Evolutionary conservation across 2,113 vertebrate genomes (phyloP), one percentile per base, ranked within the genome.

Genomic region (Ochotona princeps): DNA sequence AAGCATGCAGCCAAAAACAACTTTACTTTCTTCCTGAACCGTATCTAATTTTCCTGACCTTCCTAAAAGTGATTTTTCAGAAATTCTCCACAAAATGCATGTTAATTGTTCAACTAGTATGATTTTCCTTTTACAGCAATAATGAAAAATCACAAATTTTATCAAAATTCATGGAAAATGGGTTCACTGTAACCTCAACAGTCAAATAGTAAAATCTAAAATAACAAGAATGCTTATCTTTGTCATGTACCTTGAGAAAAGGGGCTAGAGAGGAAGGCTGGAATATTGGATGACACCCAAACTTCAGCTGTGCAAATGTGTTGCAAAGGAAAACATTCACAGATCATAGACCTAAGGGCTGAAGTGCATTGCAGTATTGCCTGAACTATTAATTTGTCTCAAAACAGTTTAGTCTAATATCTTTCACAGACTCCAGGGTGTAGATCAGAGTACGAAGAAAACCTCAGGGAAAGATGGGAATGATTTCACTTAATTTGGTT

Each of bases 1-100:
- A 95, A 94, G 60, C 69, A 28, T 8, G 35, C 30, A 89, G 54
- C 78, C 70, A 74, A 79, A 90, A 94, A 82, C 38, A 89, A 65
- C 8, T 76, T 80, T 35, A 30, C 35, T 47, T 73, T 57, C 49
- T 44, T 91, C 44, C 25, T 38, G 89, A 8, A 9, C 70, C 20
- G 47, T 21, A n/a, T 28, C 69, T 8, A 5, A 0, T 35, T 63
- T 75, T 81, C 21, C n/a, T 49, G 2, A 1, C 47, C 92, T 79
- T 57, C 21, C 82, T 70, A 44, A 66, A 72, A 88, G 35, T 49
- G 5, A 70, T 91, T 79, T 84, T 14, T 8, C n/a, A 78, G 73
- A 81, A 81, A 86, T 81, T 90, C 23, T 81, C 10, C 7, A 20
- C 3, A 61, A 61, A 72, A 25, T 32, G 73, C 21, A 1, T 73